A percentile compares a stretch with the other conserved stretches of the same genome.
Conservation (phyloP, 2,888 invertebrate genomes). For the Acrobasis consociella region DNA sequence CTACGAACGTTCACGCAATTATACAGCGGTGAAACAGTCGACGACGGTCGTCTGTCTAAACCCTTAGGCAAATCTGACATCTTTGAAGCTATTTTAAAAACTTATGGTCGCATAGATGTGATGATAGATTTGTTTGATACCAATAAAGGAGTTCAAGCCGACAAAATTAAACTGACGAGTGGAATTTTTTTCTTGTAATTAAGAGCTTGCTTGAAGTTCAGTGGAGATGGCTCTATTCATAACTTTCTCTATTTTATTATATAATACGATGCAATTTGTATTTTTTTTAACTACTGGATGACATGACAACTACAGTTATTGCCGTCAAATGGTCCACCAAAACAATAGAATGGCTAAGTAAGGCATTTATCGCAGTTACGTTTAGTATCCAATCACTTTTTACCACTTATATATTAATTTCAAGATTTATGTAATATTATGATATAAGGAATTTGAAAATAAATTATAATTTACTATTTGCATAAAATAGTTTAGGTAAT, state of each 20-base stretch:
- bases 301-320: conserved; percentile 32
- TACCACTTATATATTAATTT: background rate
- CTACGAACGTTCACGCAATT: too few relatives aligned
- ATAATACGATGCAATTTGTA: background rate
- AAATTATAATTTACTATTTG: conserved; percentile 29
- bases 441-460: conserved; percentile 24
- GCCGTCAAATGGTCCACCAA: conserved; percentile 44
- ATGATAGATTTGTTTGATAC: too few relatives aligned
- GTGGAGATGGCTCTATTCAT: too few relatives aligned
- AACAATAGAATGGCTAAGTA: conserved; percentile 36
- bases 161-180: background rate
- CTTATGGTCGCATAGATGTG: too few relatives aligned
- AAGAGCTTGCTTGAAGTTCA: too few relatives aligned
- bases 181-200: background rate
- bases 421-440: conserved; percentile 21
- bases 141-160: too few relatives aligned
- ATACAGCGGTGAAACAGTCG: too few relatives aligned
- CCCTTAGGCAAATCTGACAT: too few relatives aligned
- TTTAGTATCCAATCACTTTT: conserved; percentile 34
- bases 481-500: conserved; percentile 29
- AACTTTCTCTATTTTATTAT: too few relatives aligned
- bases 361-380: conserved; percentile 49
- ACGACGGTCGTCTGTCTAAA: too few relatives aligned
- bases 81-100: too few relatives aligned
- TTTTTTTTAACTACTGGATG: background rate